A percentile compares a stretch with the other conserved stretches of the same genome.
phyloP scores from a whole-genome alignment of 2,797 vertebrate genomes.

The Oreortyx pictus region DNA sequence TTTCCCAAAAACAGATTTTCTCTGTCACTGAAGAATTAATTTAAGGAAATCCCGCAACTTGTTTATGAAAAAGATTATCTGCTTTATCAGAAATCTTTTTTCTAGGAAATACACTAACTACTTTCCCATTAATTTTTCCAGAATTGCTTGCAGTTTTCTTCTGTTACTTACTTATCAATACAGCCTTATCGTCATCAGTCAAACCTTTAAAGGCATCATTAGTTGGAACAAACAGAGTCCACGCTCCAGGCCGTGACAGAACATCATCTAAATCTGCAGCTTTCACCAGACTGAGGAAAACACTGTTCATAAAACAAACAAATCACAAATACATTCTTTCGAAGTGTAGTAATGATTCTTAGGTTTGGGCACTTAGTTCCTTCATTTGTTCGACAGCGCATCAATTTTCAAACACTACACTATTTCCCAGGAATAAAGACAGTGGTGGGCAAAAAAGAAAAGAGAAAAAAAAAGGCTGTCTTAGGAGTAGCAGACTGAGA shows the following conservation, averaged over 20 bases:
- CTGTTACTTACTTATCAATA: constrained; percentile 86
- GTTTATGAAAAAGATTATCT: background rate
- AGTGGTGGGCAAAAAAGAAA: fast-evolving
- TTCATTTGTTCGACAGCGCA: background rate
- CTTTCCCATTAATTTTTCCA: background rate
- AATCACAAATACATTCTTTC: background rate
- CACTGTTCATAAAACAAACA: constrained; percentile 75
- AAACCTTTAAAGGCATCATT: constrained; percentile 91
- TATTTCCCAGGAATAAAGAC: background rate
- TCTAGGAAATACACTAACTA: background rate
- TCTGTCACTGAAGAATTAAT: background rate
- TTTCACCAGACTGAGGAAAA: constrained; percentile 93
- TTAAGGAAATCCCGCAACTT: background rate
- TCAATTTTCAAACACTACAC: background rate
- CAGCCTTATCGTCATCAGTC: constrained; percentile 83
- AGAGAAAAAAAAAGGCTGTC: fast-evolving
- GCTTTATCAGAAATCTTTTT: background rate
- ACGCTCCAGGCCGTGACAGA: constrained; percentile 86
- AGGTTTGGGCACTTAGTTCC: fast-evolving
- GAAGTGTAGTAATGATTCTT: background rate
- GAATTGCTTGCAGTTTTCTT: background rate
- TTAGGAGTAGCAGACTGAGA: background rate
- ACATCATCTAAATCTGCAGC: constrained; percentile 90
- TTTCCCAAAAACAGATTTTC: background rate
- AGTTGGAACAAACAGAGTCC: constrained; percentile 93